These are phyloP conservation scores for Drosophila subsilvestris DNA, from an alignment of 2,888 invertebrate genomes.

Conservation along the genomic window DNA sequence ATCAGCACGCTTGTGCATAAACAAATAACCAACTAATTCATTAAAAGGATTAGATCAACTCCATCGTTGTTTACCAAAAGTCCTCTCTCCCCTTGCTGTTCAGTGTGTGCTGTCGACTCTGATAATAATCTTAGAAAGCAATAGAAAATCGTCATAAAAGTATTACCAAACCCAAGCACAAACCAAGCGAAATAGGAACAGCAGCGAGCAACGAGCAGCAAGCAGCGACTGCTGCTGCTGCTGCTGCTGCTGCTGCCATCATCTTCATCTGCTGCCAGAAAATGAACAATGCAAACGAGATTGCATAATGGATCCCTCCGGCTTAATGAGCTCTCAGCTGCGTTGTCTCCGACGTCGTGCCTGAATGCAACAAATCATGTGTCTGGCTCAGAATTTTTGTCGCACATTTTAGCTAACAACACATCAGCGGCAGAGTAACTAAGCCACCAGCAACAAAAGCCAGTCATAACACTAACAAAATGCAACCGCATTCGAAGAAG, in stretches of 20 bases:
- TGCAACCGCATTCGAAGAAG: constrained; percentile 36
- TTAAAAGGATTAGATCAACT: too few species aligned
- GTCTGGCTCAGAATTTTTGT: constrained; percentile 72
- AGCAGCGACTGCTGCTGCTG: constrained; percentile 19
- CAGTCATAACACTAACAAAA: constrained; percentile 51
- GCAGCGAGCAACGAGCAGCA: background rate
- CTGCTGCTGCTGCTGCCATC: constrained; percentile 36
- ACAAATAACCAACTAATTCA: too few species aligned
- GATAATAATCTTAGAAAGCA: background rate
- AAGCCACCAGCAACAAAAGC: constrained; percentile 11
- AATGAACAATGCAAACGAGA: constrained; percentile 64
- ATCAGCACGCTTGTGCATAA: too few species aligned
- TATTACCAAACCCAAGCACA: constrained; percentile 27
- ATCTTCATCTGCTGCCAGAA: constrained; percentile 24
- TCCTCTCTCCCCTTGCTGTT: too few species aligned
- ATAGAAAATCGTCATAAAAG: constrained; percentile 3
- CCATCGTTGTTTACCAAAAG: too few species aligned
- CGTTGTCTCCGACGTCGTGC: constrained; percentile 52
- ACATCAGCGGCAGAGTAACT: constrained; percentile 21
- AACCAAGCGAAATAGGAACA: constrained; percentile 3
- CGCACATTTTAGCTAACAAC: constrained; percentile 59
- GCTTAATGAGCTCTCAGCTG: constrained; percentile 70
- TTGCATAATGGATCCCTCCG: constrained; percentile 65
- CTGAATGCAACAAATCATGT: constrained; percentile 65
- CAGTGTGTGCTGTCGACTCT: background rate